phyloP scores from a whole-genome alignment of 2,113 vertebrate genomes.

The Petrocephalus microphthalmus region DNA sequence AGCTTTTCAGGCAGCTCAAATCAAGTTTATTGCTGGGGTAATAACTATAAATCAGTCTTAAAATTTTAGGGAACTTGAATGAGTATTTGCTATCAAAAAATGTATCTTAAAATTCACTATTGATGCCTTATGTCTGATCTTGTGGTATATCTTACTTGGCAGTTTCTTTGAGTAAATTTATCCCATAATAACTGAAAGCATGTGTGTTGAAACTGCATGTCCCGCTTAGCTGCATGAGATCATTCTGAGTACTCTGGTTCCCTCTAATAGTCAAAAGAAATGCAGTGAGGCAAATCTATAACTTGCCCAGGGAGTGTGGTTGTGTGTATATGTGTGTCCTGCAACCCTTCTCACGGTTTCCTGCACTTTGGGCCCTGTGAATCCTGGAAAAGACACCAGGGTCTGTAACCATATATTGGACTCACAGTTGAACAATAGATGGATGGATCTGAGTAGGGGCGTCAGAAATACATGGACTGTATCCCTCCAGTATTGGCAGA shows the following conservation, averaged over 20 bases:
- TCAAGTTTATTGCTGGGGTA: background rate
- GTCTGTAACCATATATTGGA: background rate
- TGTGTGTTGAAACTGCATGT: background rate
- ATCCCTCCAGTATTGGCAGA: background rate
- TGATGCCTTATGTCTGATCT: background rate
- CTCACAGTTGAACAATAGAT: background rate
- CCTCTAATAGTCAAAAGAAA: background rate
- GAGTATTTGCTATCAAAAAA: background rate
- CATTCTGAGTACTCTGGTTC: background rate
- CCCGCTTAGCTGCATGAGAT: background rate
- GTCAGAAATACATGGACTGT: background rate
- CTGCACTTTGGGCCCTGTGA: background rate
- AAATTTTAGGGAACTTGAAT: background rate
- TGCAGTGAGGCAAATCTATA: background rate
- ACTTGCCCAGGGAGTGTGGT: background rate
- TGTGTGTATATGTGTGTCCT: background rate
- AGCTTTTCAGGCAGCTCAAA: background rate
- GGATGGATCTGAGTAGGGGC: background rate
- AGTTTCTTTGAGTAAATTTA: background rate
- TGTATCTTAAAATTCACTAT: background rate
- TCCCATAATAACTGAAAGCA: background rate
- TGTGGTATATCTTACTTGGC: background rate
- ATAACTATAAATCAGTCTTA: background rate
- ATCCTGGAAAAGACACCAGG: background rate
- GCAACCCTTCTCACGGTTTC: background rate